Evolutionary conservation across 2,797 vertebrate genomes (phyloP), one percentile per base, ranked within the genome.

Genomic region (Potorous gilbertii): DNA sequence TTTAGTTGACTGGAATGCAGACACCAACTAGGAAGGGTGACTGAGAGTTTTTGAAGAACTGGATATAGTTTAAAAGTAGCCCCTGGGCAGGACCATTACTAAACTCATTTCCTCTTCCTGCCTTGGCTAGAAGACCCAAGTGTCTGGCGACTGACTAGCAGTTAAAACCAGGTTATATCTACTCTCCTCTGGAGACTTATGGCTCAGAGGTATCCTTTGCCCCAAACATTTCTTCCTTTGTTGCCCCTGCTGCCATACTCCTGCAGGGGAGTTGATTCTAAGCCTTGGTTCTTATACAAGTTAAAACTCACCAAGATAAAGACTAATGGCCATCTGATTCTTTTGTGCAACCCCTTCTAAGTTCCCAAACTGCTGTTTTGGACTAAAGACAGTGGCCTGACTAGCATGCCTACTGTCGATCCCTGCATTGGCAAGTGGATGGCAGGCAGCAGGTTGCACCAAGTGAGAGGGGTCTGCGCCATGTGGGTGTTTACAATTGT

Each of bases 401-500:
- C 55, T 56, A 93, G 12, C 54, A 31, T 0, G 18, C 92, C 54
- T 18, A 52, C 29, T 89, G 16, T 0, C 28, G n/a, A 56, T 52
- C 0, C 0, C 87, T 50, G 46, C 93, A 91, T 90, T 10, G 66
- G 91, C 0, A 87, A 87, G 74, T 87, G 74, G 3, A 87, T 28
- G 55, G 93, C 56, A 31, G 74, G 89, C 2, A 2, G 14, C 29
- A 34, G 93, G 34, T 94, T 62, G 18, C 46, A 91, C 62, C 93
- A 93, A 0, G 0, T 11, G 90, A 95, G 94, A 91, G 66, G 90
- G 95, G 93, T 81, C 92, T 95, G 95, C 91, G 54, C 95, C 94
- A 91, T 52, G 90, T 59, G 93, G 95, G 96, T 97, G 95, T 98
- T 97, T 97, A 97, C 95, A 95, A 74, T 97, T 96, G 95, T 97